A percentile compares a stretch with the other conserved stretches of the same genome.
Evolutionary conservation across 2,797 vertebrate genomes (phyloP).

Genomic region (Lacerta bilineata): DNA sequence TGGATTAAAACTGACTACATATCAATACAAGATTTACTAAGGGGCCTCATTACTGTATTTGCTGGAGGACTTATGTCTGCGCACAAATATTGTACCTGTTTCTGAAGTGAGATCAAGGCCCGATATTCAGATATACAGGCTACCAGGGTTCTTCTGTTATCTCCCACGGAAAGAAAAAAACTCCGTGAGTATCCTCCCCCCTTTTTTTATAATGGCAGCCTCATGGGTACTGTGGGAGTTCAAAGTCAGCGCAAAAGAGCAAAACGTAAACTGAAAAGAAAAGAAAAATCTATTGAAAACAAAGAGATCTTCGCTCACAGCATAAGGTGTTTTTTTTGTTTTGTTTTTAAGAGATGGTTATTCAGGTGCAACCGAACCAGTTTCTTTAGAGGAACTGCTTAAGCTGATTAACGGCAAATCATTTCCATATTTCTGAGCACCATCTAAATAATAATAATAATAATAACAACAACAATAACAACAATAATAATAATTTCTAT

Average conservation of each 20-base stretch:
- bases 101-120: not conserved
- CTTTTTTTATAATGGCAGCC: not conserved
- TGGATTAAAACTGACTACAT: not conserved
- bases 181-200: too few relatives aligned
- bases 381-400: not conserved
- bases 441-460: too few relatives aligned
- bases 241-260: accelerated
- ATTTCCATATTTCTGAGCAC: not conserved
- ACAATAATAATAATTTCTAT: too few relatives aligned
- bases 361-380: not conserved
- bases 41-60: not conserved
- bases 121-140: not conserved
- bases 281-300: not conserved
- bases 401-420: not conserved
- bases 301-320: not conserved
- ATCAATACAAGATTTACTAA: not conserved
- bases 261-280: not conserved
- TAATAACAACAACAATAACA: too few relatives aligned
- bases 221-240: too few relatives aligned
- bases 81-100: not conserved
- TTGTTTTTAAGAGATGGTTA: not conserved
- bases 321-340: not conserved
- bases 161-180: not conserved
- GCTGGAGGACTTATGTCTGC: not conserved
- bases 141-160: not conserved